Base-by-base conservation (phyloP, 1,140 invertebrate species). In the Drosophila saltans region DNA sequence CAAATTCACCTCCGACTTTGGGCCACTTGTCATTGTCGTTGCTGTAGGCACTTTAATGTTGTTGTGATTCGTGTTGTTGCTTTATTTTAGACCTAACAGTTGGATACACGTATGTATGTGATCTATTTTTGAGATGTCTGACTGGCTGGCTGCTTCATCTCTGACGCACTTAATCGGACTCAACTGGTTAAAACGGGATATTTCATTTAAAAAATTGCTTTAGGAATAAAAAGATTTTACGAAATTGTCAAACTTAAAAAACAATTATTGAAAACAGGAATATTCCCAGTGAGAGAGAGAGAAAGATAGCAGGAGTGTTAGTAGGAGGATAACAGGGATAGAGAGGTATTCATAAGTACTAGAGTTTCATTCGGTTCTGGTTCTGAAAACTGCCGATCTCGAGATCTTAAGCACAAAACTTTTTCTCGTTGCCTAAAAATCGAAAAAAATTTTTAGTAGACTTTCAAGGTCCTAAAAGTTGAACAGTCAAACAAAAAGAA, bases 111-210 rank as follows among this genome's bases (percentile, higher is more conserved):
- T 36, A 36, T 48, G 45, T 2, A 10, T 52, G 21, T 52, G 21
- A 10, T 52, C 45, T 52, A 52, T 52, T 52, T 52, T 39, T 11
- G 43, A 40, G 58, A 16, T 52, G 21, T 73, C 65, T 72, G 59
- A 45, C 65, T 72, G 64, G 28, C 16, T 58, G 45, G 21, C 21
- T 52, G 45, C 45, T 24, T 26, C 45, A 52, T 52, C 45, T 52
- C 45, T 52, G 45, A 52, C 45, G 45, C 45, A 52, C n/a, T 52
- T 52, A 52, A 52, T 52, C 21, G 45, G 45, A 26, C 45, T 24
- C 21, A 52, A 52, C 45, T 16, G 45, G 45, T 52, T 52, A 9
- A 52, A 52, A 52, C 45, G 45, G 9, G 45, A 52, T 21, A 52
- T 52, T 52, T 26, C 21, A 40, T 40, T 40, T 2, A 3, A 11